Percentiles rank a stretch among this genome's conserved stretches.
Evolutionary conservation across 2,888 invertebrate genomes (phyloP).

Genomic region (Polietes domitor): DNA sequence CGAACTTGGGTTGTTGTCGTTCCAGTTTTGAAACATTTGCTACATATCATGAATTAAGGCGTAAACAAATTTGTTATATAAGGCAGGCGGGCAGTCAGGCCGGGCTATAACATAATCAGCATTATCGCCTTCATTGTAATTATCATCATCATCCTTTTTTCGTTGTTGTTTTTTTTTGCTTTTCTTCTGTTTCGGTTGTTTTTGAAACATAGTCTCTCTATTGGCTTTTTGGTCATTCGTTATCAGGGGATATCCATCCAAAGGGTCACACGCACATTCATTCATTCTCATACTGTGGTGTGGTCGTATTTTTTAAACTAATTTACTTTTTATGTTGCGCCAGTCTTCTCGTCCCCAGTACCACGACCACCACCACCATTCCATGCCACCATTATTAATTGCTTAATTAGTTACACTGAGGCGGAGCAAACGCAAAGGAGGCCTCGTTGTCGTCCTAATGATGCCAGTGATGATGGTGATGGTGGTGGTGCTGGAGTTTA

Average conservation of each 20-base stretch:
- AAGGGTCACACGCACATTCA: constrained; percentile 14
- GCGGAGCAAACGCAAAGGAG: not conserved
- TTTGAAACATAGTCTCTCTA: not conserved
- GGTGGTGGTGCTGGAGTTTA: too few relatives aligned
- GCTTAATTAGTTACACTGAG: constrained; percentile 59
- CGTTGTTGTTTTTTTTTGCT: too few relatives aligned
- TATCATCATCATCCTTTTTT: constrained; percentile 20
- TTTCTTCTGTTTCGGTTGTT: too few relatives aligned
- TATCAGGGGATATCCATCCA: constrained; percentile 39
- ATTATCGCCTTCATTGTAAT: constrained; percentile 25
- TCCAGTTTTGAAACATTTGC: not conserved
- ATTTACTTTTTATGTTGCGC: constrained; percentile 31
- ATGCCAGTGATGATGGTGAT: too few relatives aligned
- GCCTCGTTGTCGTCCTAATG: too few relatives aligned
- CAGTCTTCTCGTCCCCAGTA: constrained; percentile 30
- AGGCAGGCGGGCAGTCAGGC: too few relatives aligned
- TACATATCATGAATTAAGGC: constrained; percentile 51
- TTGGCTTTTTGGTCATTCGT: constrained; percentile 7
- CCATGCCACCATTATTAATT: constrained; percentile 40
- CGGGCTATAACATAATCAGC: constrained; percentile 17
- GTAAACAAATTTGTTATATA: constrained; percentile 52
- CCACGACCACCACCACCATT: too few relatives aligned
- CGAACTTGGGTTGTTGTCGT: not conserved
- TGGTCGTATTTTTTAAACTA: constrained; percentile 15
- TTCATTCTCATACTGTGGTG: not conserved